Percentiles rank a stretch among this genome's conserved stretches.
Conservation (phyloP, 2,113 vertebrate species). For the Collichthys lucidus region DNA sequence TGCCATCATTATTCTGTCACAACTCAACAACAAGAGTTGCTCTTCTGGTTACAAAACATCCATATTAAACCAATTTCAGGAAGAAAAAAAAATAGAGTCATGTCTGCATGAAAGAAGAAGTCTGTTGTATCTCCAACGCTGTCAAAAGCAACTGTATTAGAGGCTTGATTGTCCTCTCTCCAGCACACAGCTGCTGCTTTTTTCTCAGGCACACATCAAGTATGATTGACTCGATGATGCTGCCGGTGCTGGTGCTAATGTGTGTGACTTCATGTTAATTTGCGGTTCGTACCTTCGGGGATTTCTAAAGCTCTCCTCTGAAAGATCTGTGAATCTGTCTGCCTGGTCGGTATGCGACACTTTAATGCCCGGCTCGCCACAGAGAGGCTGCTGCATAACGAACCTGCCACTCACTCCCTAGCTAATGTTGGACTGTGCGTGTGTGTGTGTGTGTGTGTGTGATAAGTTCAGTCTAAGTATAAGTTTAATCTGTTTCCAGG, state of each 20-base stretch:
- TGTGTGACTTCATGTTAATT: slow-evolving; percentile 70
- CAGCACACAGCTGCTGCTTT: slow-evolving; percentile 57
- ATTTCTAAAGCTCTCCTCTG: slow-evolving; percentile 56
- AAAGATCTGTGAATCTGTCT: slow-evolving; percentile 70
- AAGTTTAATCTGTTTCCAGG: slow-evolving; percentile 30
- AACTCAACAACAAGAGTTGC: neutral
- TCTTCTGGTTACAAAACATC: neutral
- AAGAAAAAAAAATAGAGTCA: neutral
- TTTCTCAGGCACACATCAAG: slow-evolving; percentile 29
- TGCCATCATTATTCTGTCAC: neutral
- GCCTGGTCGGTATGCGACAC: slow-evolving; percentile 59
- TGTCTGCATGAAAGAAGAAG: neutral
- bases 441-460: too few species aligned
- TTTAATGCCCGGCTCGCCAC: slow-evolving; percentile 57
- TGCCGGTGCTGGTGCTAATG: slow-evolving; percentile 67
- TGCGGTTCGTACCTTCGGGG: slow-evolving; percentile 57
- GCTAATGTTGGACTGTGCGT: slow-evolving; percentile 15
- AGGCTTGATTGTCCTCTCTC: slow-evolving; percentile 34
- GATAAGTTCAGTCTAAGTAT: neutral
- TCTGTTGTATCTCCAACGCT: slow-evolving; percentile 5
- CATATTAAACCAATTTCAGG: neutral
- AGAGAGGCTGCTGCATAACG: slow-evolving; percentile 66
- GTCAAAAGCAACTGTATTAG: slow-evolving; percentile 42
- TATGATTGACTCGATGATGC: slow-evolving; percentile 65
- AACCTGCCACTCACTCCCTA: slow-evolving; percentile 66